Conservation (phyloP, 2,113 vertebrate genomes). For the Macroglossus sobrinus region DNA sequence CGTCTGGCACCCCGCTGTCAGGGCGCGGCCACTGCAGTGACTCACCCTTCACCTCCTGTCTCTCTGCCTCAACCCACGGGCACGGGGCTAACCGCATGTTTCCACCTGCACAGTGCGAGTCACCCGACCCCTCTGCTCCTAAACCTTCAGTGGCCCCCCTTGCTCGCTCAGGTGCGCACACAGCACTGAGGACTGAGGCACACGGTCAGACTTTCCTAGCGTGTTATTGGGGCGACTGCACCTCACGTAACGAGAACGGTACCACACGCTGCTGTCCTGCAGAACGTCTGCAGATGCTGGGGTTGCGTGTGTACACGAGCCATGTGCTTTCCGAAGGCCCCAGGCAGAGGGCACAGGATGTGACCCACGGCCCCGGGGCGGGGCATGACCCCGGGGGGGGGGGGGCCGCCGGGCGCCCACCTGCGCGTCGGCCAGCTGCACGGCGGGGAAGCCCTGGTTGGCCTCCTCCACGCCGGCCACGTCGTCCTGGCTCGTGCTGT, state of each 20-base stretch:
- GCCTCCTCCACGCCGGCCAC: constrained; percentile 93
- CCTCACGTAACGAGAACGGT: background rate
- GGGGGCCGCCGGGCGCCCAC: constrained; percentile 73
- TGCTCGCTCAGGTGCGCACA: background rate
- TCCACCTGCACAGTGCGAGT: background rate
- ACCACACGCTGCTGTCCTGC: background rate
- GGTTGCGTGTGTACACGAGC: background rate
- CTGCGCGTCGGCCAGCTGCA: constrained; percentile 98
- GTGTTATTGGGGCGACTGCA: background rate
- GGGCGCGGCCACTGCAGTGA: too few relatives aligned
- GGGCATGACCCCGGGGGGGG: background rate
- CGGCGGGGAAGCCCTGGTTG: constrained; percentile 94
- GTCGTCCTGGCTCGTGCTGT: constrained; percentile 97
- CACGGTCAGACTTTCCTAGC: background rate
- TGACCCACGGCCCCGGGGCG: background rate
- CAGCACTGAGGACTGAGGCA: background rate
- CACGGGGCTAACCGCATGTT: background rate
- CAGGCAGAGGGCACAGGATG: background rate
- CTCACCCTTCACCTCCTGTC: background rate
- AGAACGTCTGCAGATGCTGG: background rate
- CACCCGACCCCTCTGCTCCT: background rate
- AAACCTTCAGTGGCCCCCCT: background rate
- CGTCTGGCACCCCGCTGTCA: too few relatives aligned
- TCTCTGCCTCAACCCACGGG: background rate
- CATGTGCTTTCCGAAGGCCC: background rate